These are phyloP conservation scores for Distichodus sexfasciatus DNA, from an alignment of 2,797 vertebrate genomes.

Conservation along the genomic window DNA sequence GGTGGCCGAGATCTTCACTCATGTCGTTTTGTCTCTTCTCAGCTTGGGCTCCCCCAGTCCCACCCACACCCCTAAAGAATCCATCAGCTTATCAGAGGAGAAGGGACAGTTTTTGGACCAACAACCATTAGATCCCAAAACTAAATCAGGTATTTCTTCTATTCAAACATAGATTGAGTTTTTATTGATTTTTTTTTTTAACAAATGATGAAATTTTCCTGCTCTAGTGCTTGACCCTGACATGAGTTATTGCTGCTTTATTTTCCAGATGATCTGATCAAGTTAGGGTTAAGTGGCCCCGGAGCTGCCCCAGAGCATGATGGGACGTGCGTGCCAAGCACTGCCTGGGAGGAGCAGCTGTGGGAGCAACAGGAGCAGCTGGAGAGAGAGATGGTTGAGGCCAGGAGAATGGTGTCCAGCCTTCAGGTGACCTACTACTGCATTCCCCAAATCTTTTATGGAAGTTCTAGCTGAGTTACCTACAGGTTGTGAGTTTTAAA, in stretches of 20 bases:
- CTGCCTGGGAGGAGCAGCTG: conserved; percentile 84
- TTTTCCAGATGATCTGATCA: conserved; percentile 61
- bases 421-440: conserved; percentile 79
- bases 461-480: neutral
- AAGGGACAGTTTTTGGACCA: conserved; percentile 71
- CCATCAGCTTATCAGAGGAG: conserved; percentile 71
- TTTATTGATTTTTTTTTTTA: too few relatives aligned
- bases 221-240: too few relatives aligned
- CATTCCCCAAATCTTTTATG: neutral
- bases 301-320: conserved; percentile 33
- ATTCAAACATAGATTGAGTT: too few relatives aligned
- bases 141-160: conserved; percentile 14
- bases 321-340: conserved; percentile 47
- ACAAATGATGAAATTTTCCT: too few relatives aligned
- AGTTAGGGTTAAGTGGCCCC: conserved; percentile 35
- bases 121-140: conserved; percentile 68
- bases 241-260: neutral
- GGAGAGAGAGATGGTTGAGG: conserved; percentile 93
- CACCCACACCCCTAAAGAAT: conserved; percentile 78
- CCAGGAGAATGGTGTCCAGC: conserved; percentile 92
- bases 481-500: too few relatives aligned
- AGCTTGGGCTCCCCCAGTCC: conserved; percentile 85
- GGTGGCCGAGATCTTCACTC: neutral
- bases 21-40: conserved; percentile 28
- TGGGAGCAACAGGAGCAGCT: conserved; percentile 85